Evolutionary conservation across 2,888 invertebrate species (phyloP), one percentile per base, ranked within the genome.

Genomic region (Mythimna ferrago): DNA sequence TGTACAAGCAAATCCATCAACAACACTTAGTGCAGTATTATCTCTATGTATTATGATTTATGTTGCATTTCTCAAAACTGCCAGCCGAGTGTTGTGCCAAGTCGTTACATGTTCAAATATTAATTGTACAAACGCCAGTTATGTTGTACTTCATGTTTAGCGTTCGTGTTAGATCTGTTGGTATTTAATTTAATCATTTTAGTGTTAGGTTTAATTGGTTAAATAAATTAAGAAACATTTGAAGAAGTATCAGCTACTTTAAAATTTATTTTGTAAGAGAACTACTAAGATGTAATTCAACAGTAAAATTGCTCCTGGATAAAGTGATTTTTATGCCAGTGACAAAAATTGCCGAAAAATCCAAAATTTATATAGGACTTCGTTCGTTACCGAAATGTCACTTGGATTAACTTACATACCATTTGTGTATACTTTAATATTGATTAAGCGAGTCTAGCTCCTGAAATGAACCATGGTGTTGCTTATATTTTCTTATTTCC

Each of bases 91-190:
- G 77, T 83, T 83, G 78, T 67, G 44, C 48, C 60, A 57, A 82
- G 72, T 79, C 58, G 64, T 76, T 73, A 83, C 58, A 63, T 66
- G 80, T 74, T 72, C 63, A 80, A 82, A 80, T 77, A 82, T 80
- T 82, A 82, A 83, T 82, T 82, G 82, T 83, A 73, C 60, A 70
- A 73, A 62, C 71, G 62, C 53, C 53, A 70, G 71, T 57, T 72
- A 62, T 62, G 76, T 65, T 73, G 71, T 66, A 61, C 21, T 0
- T 61, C 21, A 35, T 53, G 58, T 68, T 73, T 64, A 71, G 66
- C 54, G 21, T 69, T 76, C 21, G 38, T 75, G 71, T 74, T 57
- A n/a, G 32, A 56, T 68, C 11, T 66, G 48, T 62, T 74, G 32
- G 16, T 75, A 57, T 81, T 78, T 68, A 60, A 60, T 82, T 66